Base-by-base conservation (phyloP, 1,140 invertebrate species). In the Brachystomella parvula region DNA sequence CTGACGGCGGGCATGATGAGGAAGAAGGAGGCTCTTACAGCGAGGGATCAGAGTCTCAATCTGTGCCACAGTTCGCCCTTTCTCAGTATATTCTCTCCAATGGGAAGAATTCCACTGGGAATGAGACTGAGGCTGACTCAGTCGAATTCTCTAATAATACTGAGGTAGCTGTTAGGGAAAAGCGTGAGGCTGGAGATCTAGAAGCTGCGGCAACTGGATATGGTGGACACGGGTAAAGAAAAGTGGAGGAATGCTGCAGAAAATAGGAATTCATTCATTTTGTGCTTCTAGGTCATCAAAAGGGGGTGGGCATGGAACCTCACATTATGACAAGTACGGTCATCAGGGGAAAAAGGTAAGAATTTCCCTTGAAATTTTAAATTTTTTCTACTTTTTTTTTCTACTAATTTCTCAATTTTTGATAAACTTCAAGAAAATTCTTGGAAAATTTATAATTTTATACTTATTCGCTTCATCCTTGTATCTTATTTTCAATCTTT, bases 191-290 rank as follows among this genome's bases (percentile, higher is more conserved):
- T 24, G 33, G 32, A 31, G 69, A 71, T 32, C 39, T 72, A 12
- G 67, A 69, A 12, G 63, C 71, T 1, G 71, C 71, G 35, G 71
- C 71, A 12, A 72, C 71, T 15, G 71, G 71, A 0, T 72, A 72
- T 47, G 71, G 67, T 21, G 64, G 64, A 15, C 2, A 47, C 2
- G 47, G 47, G 39, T 12, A 12, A 44, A 9, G n/a, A 44, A 44
- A 44, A 44, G 9, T 44, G 9, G n/a, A 12, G 39, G n/a, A 44
- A 44, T 44, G 39, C 39, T 44, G 9, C 9, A 44, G n/a, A 44
- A n/a, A 44, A 44, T 44, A n/a, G n/a, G 9, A 44, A 44, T 44
- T 44, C n/a, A 44, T n/a, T 9, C 39, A 12, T 44, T 44, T 44
- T 12, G 9, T 44, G 9, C 9, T 12, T 44, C n/a, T 44, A 9